Conservation (phyloP, 2,113 vertebrate species). For the Channa maculata region DNA sequence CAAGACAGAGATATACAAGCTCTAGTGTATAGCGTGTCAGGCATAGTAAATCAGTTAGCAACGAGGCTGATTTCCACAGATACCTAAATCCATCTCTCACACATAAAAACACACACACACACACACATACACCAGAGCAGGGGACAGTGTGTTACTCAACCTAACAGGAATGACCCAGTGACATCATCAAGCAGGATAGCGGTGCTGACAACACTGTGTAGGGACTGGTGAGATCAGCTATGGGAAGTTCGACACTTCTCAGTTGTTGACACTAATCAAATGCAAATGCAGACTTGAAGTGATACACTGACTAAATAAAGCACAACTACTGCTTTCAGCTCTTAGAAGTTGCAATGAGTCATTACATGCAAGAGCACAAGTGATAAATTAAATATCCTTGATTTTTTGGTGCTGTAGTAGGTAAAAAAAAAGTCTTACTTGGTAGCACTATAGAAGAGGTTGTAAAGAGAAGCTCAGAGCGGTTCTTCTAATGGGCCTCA, state of each 20-base stretch:
- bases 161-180: slow-evolving; percentile 66
- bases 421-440: not conserved
- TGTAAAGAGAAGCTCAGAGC: not conserved
- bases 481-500: not conserved
- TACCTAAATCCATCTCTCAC: slow-evolving; percentile 46
- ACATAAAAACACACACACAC: slow-evolving; percentile 43
- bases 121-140: slow-evolving; percentile 31
- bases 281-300: not conserved
- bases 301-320: slow-evolving; percentile 38
- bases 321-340: not conserved
- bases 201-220: slow-evolving; percentile 56
- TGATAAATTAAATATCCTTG: slow-evolving; percentile 9
- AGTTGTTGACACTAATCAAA: slow-evolving; percentile 37
- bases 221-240: slow-evolving; percentile 65
- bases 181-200: slow-evolving; percentile 65
- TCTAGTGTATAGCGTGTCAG: slow-evolving; percentile 43
- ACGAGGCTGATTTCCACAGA: slow-evolving; percentile 39
- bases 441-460: not conserved
- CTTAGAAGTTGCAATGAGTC: slow-evolving; percentile 17
- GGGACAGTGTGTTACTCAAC: slow-evolving; percentile 51
- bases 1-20: slow-evolving; percentile 19
- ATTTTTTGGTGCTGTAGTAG: not conserved
- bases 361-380: not conserved
- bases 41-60: slow-evolving; percentile 61
- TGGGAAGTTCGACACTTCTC: slow-evolving; percentile 46